These are phyloP conservation scores for Nymphalis urticae DNA, from an alignment of 2,888 invertebrate species.

Conservation along the genomic window DNA sequence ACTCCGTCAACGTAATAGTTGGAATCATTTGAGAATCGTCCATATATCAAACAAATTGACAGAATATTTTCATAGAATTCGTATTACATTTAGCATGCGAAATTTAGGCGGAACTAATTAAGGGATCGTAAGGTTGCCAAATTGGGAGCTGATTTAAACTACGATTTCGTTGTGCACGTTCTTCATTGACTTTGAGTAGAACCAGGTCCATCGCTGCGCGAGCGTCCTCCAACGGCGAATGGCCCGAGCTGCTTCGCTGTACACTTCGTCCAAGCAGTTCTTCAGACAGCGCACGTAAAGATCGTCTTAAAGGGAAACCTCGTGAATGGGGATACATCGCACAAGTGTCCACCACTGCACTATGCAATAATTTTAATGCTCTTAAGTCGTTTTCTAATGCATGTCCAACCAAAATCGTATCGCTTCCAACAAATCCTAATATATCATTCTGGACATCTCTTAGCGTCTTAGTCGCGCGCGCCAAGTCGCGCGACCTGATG, in stretches of 20 bases:
- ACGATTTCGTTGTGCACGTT: constrained; percentile 56
- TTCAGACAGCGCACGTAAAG: constrained; percentile 89
- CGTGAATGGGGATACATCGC: constrained; percentile 92
- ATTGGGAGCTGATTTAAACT: constrained; percentile 55
- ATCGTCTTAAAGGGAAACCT: constrained; percentile 91
- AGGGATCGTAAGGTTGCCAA: constrained; percentile 72
- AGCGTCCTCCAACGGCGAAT: constrained; percentile 97
- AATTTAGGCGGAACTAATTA: constrained; percentile 72
- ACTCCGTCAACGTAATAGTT: constrained; percentile 76
- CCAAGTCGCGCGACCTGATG: constrained; percentile 84
- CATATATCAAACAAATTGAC: constrained; percentile 53
- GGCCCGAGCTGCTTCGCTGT: constrained; percentile 87
- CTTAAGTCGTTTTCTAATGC: constrained; percentile 96
- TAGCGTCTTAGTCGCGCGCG: constrained; percentile 85
- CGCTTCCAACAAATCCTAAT: constrained; percentile 87
- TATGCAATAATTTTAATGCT: constrained; percentile 91
- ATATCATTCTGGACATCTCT: constrained; percentile 92
- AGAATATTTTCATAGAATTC: constrained; percentile 64
- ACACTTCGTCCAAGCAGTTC: constrained; percentile 90
- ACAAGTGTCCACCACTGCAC: constrained; percentile 93
- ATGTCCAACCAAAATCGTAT: constrained; percentile 97
- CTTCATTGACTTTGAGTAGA: constrained; percentile 84
- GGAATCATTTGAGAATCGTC: constrained; percentile 56
- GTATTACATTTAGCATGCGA: constrained; percentile 56
- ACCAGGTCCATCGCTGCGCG: constrained; percentile 94